These are phyloP conservation scores for Odontothrips loti DNA, from an alignment of 2,888 invertebrate species.

Conservation along the genomic window DNA sequence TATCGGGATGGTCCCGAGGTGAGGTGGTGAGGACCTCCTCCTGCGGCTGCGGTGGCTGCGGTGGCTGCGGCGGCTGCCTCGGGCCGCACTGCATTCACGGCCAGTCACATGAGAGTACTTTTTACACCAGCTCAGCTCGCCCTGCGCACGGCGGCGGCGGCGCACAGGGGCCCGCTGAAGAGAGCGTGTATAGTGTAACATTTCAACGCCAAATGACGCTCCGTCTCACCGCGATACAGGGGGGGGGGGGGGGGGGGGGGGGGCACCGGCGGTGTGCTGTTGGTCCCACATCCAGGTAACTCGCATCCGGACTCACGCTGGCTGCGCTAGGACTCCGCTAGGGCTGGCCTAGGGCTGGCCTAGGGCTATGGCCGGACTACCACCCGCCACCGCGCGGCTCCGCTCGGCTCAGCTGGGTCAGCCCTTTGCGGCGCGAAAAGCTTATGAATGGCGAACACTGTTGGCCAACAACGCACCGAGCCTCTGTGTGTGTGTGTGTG, in stretches of 20 bases:
- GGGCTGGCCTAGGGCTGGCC: background rate
- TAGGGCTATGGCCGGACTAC: too few relatives aligned
- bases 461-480: background rate
- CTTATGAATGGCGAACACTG: background rate
- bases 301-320: background rate
- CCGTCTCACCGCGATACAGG: background rate
- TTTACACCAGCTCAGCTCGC: conserved; percentile 13
- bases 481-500: background rate
- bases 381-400: background rate
- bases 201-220: conserved; percentile 20
- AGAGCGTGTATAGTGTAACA: background rate
- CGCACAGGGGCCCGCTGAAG: background rate
- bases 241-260: too few relatives aligned
- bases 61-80: too few relatives aligned
- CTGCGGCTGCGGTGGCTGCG: too few relatives aligned
- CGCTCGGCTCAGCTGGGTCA: background rate
- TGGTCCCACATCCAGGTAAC: background rate
- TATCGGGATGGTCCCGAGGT: too few relatives aligned
- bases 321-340: background rate
- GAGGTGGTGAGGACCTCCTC: too few relatives aligned
- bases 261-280: too few relatives aligned
- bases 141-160: background rate
- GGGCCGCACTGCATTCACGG: background rate
- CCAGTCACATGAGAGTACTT: conserved; percentile 22
- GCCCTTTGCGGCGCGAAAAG: background rate